These are phyloP conservation scores for Trissolcus brochymenae DNA, from an alignment of 2,888 invertebrate species.

Conservation along the genomic window DNA sequence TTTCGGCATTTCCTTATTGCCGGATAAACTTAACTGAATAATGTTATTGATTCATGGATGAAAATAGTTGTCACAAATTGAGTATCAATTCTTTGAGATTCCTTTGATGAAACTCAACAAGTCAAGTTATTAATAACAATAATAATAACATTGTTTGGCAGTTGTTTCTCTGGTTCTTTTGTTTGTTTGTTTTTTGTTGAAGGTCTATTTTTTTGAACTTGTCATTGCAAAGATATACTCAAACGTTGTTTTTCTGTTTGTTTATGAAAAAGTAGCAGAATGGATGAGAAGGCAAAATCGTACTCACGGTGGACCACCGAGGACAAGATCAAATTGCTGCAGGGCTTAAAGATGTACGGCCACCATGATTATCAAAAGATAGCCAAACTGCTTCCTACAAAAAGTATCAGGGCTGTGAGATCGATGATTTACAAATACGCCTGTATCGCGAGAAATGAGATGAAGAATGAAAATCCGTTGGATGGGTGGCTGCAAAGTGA, in stretches of 20 bases:
- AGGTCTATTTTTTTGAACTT: no score
- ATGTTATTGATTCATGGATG: no score
- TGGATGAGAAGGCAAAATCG: slow-evolving; percentile 4
- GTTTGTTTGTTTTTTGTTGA: no score
- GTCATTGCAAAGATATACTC: no score
- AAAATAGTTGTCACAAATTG: no score
- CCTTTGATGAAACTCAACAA: no score
- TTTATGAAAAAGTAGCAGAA: neutral
- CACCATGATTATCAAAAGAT: slow-evolving; percentile 62
- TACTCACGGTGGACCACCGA: slow-evolving; percentile 61
- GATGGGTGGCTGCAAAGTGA: slow-evolving; percentile 59
- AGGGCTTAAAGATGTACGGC: slow-evolving; percentile 65
- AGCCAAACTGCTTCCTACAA: slow-evolving; percentile 61
- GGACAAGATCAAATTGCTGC: slow-evolving; percentile 65
- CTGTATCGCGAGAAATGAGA: slow-evolving; percentile 52
- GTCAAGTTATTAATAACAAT: no score
- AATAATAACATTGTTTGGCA: no score
- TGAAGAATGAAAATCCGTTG: slow-evolving; percentile 28
- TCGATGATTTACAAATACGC: slow-evolving; percentile 65
- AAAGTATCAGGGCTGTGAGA: slow-evolving; percentile 60
- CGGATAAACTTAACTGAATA: no score
- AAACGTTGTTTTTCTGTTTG: neutral
- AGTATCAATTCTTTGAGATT: no score
- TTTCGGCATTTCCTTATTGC: no score
- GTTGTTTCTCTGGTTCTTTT: no score